Conservation (phyloP, 2,888 invertebrate genomes). For the Asteroscopus sphinx region DNA sequence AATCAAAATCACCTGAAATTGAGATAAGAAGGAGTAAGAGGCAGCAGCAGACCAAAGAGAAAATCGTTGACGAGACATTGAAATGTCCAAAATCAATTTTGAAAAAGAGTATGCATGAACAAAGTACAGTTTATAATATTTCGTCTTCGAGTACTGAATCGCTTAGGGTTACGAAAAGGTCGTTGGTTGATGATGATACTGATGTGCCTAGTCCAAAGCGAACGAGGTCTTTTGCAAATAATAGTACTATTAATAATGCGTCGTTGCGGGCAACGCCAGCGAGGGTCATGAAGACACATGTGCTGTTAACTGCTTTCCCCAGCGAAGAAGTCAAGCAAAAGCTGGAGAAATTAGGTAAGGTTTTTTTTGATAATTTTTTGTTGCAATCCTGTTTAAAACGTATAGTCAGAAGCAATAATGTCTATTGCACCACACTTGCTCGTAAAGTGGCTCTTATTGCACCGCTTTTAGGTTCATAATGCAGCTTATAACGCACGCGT, state of each 20-base stretch:
- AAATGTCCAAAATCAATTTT: slow-evolving; percentile 57
- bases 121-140: slow-evolving; percentile 75
- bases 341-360: slow-evolving; percentile 78
- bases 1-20: slow-evolving; percentile 56
- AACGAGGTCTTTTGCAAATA: slow-evolving; percentile 54
- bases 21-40: slow-evolving; percentile 75
- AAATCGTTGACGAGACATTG: slow-evolving; percentile 51
- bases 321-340: slow-evolving; percentile 72
- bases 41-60: slow-evolving; percentile 62
- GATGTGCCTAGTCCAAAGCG: slow-evolving; percentile 69
- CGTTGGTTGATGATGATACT: slow-evolving; percentile 57
- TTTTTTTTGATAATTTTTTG: neutral
- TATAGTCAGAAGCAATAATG: no score
- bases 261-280: slow-evolving; percentile 67
- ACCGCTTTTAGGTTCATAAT: no score
- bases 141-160: slow-evolving; percentile 72
- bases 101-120: slow-evolving; percentile 63
- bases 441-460: no score
- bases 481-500: no score
- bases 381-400: no score
- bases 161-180: slow-evolving; percentile 67
- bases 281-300: slow-evolving; percentile 62
- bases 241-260: slow-evolving; percentile 41
- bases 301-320: slow-evolving; percentile 82
- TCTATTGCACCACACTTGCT: no score